Base-by-base conservation (phyloP, 2,113 vertebrate genomes). In the Peromyscus polionotus region DNA sequence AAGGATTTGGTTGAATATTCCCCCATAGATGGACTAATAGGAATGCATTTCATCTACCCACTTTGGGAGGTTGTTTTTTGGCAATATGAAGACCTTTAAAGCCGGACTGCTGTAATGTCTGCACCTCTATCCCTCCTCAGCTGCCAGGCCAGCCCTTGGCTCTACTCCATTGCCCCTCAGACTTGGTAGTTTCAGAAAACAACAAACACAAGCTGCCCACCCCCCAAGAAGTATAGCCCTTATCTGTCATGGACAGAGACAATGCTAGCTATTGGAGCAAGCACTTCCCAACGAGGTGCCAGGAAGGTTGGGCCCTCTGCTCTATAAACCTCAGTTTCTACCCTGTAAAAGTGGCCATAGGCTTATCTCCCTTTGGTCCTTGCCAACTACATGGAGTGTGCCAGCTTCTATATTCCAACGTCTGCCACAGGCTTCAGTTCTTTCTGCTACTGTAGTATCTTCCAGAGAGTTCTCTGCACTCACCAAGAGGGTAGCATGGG, bases 61-160 rank as follows among this genome's bases (percentile, higher is more conserved):
- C 86, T 51, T 17, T 16, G 45, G 31, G 2, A 67, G 0, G 36
- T 3, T 10, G 36, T 26, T 51, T 76, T 70, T 84, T 20, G 39
- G 61, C 11, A 36, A 6, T 5, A 1, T 22, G 45, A 84, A 72
- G 63, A 33, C 54, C 42, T 36, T 70, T 31, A 5, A 63, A 63
- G 39, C 10, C 0, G 3, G 51, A 1, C 28, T 1, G 0, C 4
- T 7, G 5, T 24, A 17, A 20, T 3, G 19, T 45, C 65, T 24
- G 11, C 65, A 39, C 1, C n/a, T 28, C 73, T 4, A 54, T 48
- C 51, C 28, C 65, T 65, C 19, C 59, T 51, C 45, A 1, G 1
- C 1, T 39, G 33, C 22, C 3, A 3, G 31, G 48, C 36, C 7
- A 77, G 45, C 24, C 63, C 9, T n/a, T 19, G 17, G 36, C 24